Base-by-base conservation (phyloP, 30 jellyfish, hydroid and myxozoan genomes). In the Phacellophora camtschatica region DNA sequence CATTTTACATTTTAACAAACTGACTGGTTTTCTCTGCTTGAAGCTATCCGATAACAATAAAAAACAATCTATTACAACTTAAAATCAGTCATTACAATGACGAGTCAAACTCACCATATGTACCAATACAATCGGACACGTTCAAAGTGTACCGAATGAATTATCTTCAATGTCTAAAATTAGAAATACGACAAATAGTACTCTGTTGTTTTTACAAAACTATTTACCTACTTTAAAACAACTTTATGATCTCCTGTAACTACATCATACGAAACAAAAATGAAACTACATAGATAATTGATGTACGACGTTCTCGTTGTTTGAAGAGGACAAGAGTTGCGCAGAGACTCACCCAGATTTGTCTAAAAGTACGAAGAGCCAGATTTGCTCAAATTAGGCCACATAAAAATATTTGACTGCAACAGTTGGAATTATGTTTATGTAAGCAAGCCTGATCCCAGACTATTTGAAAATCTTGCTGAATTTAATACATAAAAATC, bases 171-270 rank as follows among this genome's bases (percentile, higher is more conserved):
- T 11, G 61, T 9, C 61, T 46, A 46, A n/a, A n/a, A n/a, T 46
- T 7, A 73, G 61, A 74, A 73, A 61, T 53, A 73, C 67, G 41
- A 73, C 74, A 50, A 27, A 73, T 56, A 48, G 66, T 73, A 54
- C 74, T 51, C 86, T 73, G 35, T 48, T 10, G 51, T 73, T 56
- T 72, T 73, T 73, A 73, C 65, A 73, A 73, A 73, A 73, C 86
- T 73, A 73, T 73, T 56, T 46, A 46, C 61, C 61, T 46, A 46
- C 28, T 46, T 46, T 12, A 46, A 46, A 46, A 46, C 29, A 28
- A 46, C 29, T 28, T 11, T 46, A 16, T 28, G 61, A 46, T 46
- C 61, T 2, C 20, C n/a, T 46, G 28, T 46, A 46, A 46, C 61
- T 5, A 46, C 61, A 28, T 46, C 61, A 11, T 46, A 46, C 61